Percentiles rank a stretch among this genome's conserved stretches.
Evolutionary conservation across 2,888 invertebrate genomes (phyloP).

Genomic region (Dermolepida albohirtum): DNA sequence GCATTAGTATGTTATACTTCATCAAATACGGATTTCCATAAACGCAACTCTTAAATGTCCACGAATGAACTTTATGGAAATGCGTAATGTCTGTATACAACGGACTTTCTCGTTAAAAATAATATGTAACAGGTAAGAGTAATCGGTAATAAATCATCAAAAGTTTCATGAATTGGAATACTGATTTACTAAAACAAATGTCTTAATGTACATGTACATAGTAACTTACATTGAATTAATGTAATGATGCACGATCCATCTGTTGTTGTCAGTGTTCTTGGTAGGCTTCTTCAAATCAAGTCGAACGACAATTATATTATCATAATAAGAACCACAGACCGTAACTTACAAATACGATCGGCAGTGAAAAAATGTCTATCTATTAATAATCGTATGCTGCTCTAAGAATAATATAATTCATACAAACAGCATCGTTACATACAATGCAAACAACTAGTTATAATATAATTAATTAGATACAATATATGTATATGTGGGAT

Average conservation of each 20-base stretch:
- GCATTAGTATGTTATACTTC: slow-evolving; percentile 30
- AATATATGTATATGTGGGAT: too few species aligned
- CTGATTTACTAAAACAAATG: slow-evolving; percentile 33
- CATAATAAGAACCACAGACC: slow-evolving; percentile 55
- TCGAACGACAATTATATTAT: slow-evolving; percentile 42
- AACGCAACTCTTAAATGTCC: not conserved
- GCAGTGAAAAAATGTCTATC: slow-evolving; percentile 53
- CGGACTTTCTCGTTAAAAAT: slow-evolving; percentile 31
- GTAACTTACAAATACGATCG: slow-evolving; percentile 67
- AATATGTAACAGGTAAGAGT: slow-evolving; percentile 25
- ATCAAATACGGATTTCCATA: slow-evolving; percentile 24
- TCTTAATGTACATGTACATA: slow-evolving; percentile 38
- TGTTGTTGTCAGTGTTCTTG: slow-evolving; percentile 48
- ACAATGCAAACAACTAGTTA: slow-evolving; percentile 31
- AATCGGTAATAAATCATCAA: slow-evolving; percentile 22
- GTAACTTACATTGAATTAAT: slow-evolving; percentile 53
- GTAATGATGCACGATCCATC: slow-evolving; percentile 41
- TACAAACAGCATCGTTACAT: slow-evolving; percentile 39
- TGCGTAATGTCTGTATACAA: slow-evolving; percentile 5
- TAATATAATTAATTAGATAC: not conserved
- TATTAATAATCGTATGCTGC: slow-evolving; percentile 45
- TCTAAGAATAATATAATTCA: slow-evolving; percentile 46
- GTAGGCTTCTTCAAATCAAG: slow-evolving; percentile 44
- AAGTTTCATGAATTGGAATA: slow-evolving; percentile 13
- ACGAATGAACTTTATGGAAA: slow-evolving; percentile 25